phyloP scores from a whole-genome alignment of 1,140 invertebrate species.

The Eumeta japonica region DNA sequence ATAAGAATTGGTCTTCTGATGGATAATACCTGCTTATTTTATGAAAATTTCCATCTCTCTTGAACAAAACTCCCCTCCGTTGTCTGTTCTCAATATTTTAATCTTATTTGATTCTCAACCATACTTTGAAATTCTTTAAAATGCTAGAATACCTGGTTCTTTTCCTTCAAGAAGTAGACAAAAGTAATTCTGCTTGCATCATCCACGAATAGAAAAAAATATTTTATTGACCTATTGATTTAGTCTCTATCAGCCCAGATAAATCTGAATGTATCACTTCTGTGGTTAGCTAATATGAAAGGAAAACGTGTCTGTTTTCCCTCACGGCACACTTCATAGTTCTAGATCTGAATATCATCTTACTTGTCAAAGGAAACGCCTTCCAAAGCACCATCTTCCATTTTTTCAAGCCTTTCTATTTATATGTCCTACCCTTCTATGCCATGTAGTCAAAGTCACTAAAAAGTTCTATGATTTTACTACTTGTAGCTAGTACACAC shows the following conservation, averaged over 20 bases:
- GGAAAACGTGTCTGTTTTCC: slow-evolving; percentile 25
- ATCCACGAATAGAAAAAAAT: slow-evolving; percentile 24
- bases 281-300: slow-evolving; percentile 14
- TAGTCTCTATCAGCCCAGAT: slow-evolving; percentile 23
- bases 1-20: slow-evolving; percentile 14
- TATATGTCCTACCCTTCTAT: slow-evolving; percentile 15
- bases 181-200: slow-evolving; percentile 16
- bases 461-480: slow-evolving; percentile 12
- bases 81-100: slow-evolving; percentile 21
- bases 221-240: slow-evolving; percentile 12
- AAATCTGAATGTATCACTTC: slow-evolving; percentile 17
- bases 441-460: slow-evolving; percentile 12
- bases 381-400: slow-evolving; percentile 12
- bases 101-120: slow-evolving; percentile 9
- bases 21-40: too few relatives aligned
- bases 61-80: too few relatives aligned
- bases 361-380: slow-evolving; percentile 9
- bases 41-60: slow-evolving; percentile 13
- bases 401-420: slow-evolving; percentile 11
- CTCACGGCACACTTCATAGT: slow-evolving; percentile 18
- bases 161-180: too few relatives aligned
- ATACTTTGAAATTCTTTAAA: slow-evolving; percentile 8
- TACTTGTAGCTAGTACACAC: slow-evolving; percentile 20
- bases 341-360: slow-evolving; percentile 5
- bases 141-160: too few relatives aligned